Conservation (phyloP, 1,140 invertebrate species). For the Campoletis sonorensis region DNA sequence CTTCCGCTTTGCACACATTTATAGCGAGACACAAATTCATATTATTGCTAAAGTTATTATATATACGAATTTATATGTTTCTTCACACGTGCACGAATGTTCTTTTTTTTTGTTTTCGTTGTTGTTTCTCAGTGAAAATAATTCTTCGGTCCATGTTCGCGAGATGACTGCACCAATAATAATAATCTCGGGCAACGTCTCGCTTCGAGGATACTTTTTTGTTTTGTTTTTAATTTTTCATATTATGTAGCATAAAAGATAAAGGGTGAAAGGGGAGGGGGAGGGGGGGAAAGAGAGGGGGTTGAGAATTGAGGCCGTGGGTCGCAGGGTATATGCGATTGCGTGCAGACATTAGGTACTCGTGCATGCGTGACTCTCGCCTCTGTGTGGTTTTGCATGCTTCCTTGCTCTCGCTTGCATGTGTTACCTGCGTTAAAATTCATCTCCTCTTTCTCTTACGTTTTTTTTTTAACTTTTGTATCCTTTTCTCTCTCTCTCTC, state of each 20-base stretch:
- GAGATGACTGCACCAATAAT: no score
- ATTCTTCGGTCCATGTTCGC: no score
- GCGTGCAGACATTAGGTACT: constrained; percentile 28
- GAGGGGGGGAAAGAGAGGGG: neutral
- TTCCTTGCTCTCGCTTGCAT: constrained; percentile 22
- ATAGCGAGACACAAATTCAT: neutral
- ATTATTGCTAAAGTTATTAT: no score
- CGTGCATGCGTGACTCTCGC: constrained; percentile 23
- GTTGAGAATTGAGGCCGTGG: constrained; percentile 2
- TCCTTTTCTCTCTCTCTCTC: neutral
- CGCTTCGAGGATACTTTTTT: neutral
- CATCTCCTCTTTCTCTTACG: neutral
- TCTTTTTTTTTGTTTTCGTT: no score
- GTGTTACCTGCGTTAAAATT: constrained; percentile 9
- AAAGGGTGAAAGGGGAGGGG: neutral
- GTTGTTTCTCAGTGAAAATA: no score
- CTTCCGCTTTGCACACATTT: neutral
- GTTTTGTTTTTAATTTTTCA: neutral
- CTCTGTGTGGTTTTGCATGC: constrained; percentile 17
- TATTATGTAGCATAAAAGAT: neutral
- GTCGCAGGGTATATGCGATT: constrained; percentile 8
- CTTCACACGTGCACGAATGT: no score
- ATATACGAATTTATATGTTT: no score
- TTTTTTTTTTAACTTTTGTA: neutral
- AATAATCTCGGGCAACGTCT: no score